phyloP scores from a whole-genome alignment of 2,797 vertebrate genomes.

The Liasis olivaceus region DNA sequence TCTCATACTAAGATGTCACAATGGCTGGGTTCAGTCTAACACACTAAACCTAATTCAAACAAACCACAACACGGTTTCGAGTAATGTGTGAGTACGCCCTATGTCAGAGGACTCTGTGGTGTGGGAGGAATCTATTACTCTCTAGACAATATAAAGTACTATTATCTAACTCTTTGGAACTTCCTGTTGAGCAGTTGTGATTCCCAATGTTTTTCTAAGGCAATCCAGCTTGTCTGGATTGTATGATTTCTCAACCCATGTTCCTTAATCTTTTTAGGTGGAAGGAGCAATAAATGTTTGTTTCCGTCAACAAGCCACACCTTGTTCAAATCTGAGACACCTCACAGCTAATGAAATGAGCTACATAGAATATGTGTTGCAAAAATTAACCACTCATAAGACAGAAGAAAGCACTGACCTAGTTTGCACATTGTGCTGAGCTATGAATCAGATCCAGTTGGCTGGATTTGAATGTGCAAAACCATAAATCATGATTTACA shows the following conservation, averaged over 20 bases:
- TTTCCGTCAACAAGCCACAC: not conserved
- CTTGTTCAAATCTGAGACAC: not conserved
- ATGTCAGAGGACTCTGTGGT: not conserved
- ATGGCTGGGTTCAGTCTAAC: not conserved
- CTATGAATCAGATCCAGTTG: not conserved
- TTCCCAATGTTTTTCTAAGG: not conserved
- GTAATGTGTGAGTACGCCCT: not conserved
- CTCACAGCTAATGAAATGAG: not conserved
- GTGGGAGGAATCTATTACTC: not conserved
- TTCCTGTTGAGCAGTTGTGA: not conserved
- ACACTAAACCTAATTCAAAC: not conserved
- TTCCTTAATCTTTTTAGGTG: not conserved
- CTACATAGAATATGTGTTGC: not conserved
- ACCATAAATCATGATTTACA: not conserved
- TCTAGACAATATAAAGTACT: not conserved
- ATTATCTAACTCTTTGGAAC: not conserved
- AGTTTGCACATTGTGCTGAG: not conserved
- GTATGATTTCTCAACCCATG: not conserved
- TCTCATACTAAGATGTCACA: not conserved
- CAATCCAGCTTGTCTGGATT: not conserved
- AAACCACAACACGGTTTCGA: not conserved
- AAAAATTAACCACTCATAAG: not conserved
- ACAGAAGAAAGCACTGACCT: not conserved
- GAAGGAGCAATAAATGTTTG: not conserved
- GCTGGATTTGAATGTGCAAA: not conserved